Conservation (phyloP, 2,888 invertebrate species). For the Drosophila melanosoma region DNA sequence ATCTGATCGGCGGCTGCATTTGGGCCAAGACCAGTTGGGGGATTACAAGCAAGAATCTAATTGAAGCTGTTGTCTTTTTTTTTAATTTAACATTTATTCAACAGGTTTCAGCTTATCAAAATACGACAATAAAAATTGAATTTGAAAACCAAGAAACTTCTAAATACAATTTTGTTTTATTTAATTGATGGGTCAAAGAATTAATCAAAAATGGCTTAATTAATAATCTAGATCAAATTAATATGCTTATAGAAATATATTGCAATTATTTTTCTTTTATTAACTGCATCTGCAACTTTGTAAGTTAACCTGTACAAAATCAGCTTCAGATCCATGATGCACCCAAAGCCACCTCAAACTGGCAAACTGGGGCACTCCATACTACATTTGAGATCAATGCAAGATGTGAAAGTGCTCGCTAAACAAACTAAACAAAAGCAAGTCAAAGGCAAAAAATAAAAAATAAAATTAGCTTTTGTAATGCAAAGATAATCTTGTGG, state of each 20-base stretch:
- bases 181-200: no score
- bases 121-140: neutral
- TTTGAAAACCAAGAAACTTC: neutral
- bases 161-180: no score
- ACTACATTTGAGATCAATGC: slow-evolving; percentile 51
- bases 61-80: neutral
- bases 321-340: slow-evolving; percentile 14
- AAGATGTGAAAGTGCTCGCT: slow-evolving; percentile 43
- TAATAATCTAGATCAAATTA: neutral
- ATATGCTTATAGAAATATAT: neutral
- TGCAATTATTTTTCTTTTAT: slow-evolving; percentile 14
- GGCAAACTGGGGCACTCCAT: slow-evolving; percentile 48
- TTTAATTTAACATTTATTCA: neutral
- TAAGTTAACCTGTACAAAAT: slow-evolving; percentile 36
- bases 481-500: neutral
- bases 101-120: neutral
- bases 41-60: no score
- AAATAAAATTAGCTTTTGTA: slow-evolving; percentile 26
- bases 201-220: no score
- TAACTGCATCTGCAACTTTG: slow-evolving; percentile 47
- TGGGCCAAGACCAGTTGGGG: no score
- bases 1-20: neutral
- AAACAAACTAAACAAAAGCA: slow-evolving; percentile 11
- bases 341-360: slow-evolving; percentile 10
- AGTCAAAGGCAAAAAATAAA: neutral